phyloP scores from a whole-genome alignment of 2,888 invertebrate species.

The Teleiodes luculella region DNA sequence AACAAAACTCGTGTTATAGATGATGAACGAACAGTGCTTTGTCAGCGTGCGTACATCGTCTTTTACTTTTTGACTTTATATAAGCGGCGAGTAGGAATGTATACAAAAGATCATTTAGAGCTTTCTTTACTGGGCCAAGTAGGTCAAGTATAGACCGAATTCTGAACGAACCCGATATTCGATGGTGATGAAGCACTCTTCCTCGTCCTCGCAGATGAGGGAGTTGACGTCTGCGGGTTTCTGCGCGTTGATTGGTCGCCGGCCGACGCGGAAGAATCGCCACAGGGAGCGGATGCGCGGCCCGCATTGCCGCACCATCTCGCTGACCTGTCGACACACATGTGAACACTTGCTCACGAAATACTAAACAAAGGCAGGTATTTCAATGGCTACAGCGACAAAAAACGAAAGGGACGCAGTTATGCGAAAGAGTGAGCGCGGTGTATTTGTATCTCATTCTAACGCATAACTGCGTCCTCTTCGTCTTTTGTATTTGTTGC shows the following conservation, averaged over 20 bases:
- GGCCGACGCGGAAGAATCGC: slow-evolving; percentile 62
- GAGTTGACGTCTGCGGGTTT: slow-evolving; percentile 72
- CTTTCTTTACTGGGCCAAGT: background rate
- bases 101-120: background rate
- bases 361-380: too few species aligned
- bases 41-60: too few species aligned
- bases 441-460: too few species aligned
- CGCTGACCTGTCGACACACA: slow-evolving; percentile 44
- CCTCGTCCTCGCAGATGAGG: slow-evolving; percentile 67
- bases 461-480: too few species aligned
- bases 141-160: too few species aligned
- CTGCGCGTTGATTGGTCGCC: slow-evolving; percentile 49
- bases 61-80: too few species aligned
- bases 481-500: too few species aligned
- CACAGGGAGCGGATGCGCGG: slow-evolving; percentile 65
- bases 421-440: too few species aligned
- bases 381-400: too few species aligned
- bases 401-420: too few species aligned
- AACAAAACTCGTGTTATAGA: too few species aligned
- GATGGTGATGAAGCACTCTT: slow-evolving; percentile 64
- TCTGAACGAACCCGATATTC: slow-evolving; percentile 57
- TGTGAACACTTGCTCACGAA: background rate
- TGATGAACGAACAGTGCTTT: too few species aligned
- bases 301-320: slow-evolving; percentile 59
- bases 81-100: background rate